These are phyloP conservation scores for crab-eating macaque (Macaca fascicularis) DNA, from an alignment of 2,113 vertebrate species.

Conservation along the genomic window T2T-MFA8v1.1 NC_088378.1:137755001-137755500, in stretches of 20 bases:
- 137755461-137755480: neutral
- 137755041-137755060: neutral
- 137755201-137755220: neutral
- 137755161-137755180: neutral
- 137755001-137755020: neutral
- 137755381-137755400: neutral
- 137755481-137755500: neutral
- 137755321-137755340: neutral
- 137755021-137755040: neutral
- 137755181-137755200: neutral
- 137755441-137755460: neutral
- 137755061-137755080: neutral
- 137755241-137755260: neutral
- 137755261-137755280: neutral
- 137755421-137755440: neutral
- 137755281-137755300: neutral
- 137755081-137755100: neutral
- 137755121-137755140: neutral
- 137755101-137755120: neutral
- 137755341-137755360: neutral
- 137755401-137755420: neutral
- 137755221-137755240: neutral
- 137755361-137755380: neutral
- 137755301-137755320: neutral
- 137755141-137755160: slow-evolving; percentile 2